Evolutionary conservation across 2,888 invertebrate genomes (phyloP).

Genomic region (Biston betularia): DNA sequence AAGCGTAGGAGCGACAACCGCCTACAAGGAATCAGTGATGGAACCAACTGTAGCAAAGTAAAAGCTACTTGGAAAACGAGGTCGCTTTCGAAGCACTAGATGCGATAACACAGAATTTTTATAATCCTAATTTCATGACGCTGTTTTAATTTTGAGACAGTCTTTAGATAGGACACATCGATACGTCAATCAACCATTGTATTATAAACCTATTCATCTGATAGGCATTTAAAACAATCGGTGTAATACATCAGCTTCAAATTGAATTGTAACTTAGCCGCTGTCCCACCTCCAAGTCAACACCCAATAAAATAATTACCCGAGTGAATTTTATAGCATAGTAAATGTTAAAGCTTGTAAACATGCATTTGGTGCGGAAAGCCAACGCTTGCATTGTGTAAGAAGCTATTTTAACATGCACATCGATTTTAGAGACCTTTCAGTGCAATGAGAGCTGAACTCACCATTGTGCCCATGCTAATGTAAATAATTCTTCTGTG

Average conservation of each 20-base stretch:
- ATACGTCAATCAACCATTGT: constrained; percentile 76
- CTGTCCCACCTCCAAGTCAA: constrained; percentile 13
- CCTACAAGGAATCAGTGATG: constrained; percentile 24
- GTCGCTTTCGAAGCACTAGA: constrained; percentile 8
- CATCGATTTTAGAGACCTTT: constrained; percentile 63
- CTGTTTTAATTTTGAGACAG: constrained; percentile 32
- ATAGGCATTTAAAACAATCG: constrained; percentile 73
- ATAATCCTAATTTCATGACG: not conserved
- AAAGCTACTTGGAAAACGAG: constrained; percentile 29
- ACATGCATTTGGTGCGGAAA: constrained; percentile 50
- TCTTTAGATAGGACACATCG: constrained; percentile 60
- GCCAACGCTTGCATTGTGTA: constrained; percentile 56
- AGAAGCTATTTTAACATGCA: constrained; percentile 61
- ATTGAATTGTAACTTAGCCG: constrained; percentile 26
- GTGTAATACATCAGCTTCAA: constrained; percentile 47
- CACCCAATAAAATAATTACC: constrained; percentile 20
- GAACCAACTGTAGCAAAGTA: constrained; percentile 14
- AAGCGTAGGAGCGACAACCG: constrained; percentile 22
- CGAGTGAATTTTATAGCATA: constrained; percentile 35
- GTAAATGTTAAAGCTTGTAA: constrained; percentile 34
- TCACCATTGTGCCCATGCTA: constrained; percentile 67
- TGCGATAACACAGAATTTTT: not conserved
- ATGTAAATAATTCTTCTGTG: constrained; percentile 58
- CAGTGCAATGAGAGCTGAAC: constrained; percentile 54
- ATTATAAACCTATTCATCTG: constrained; percentile 60